These are phyloP conservation scores for Isichthys henryi DNA, from an alignment of 2,113 vertebrate genomes.

Conservation along the genomic window DNA sequence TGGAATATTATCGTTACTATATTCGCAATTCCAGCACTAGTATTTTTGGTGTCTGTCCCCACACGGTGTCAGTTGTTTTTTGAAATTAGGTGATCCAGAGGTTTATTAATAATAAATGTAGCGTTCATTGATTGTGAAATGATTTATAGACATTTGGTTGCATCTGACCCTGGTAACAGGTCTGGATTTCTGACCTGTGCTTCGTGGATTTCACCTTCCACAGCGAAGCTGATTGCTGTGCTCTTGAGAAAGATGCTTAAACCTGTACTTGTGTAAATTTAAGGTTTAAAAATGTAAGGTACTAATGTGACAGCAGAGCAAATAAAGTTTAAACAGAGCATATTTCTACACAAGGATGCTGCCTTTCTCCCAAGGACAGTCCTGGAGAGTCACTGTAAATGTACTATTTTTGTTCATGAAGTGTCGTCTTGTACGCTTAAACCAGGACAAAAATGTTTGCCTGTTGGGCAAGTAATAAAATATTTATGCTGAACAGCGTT, in stretches of 20 bases:
- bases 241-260: neutral
- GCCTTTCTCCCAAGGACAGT: neutral
- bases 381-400: neutral
- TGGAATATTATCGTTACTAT: neutral
- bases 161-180: neutral
- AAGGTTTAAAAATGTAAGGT: neutral
- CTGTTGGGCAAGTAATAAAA: neutral
- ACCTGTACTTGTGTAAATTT: neutral
- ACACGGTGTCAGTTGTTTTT: neutral
- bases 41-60: neutral
- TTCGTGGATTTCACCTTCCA: neutral
- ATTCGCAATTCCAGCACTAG: neutral
- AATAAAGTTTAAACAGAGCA: neutral
- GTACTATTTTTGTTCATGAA: neutral
- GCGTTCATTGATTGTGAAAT: neutral
- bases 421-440: neutral
- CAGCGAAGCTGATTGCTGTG: neutral
- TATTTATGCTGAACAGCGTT: neutral
- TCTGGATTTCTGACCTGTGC: neutral
- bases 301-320: neutral
- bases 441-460: neutral
- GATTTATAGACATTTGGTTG: neutral
- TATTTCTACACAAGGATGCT: neutral
- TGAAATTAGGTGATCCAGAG: neutral
- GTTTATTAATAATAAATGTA: neutral